Evolutionary conservation across 2,797 vertebrate genomes (phyloP).

Genomic region (Pelobates cultripes): DNA sequence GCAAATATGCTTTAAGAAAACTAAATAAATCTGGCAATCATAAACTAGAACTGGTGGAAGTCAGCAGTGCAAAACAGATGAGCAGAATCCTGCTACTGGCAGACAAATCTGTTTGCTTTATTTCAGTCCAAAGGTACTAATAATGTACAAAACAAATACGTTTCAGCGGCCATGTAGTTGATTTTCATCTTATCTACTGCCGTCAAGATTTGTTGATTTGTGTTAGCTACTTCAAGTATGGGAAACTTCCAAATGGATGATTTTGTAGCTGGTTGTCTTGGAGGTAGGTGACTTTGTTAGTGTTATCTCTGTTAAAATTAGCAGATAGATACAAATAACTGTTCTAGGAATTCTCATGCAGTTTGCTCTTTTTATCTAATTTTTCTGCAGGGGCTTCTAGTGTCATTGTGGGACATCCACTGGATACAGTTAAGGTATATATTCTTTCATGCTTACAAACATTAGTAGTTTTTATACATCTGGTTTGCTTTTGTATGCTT

Average conservation of each 20-base stretch:
- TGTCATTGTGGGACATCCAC: slow-evolving; percentile 89
- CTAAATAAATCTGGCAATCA: slow-evolving; percentile 13
- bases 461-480: too few species aligned
- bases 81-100: slow-evolving; percentile 21
- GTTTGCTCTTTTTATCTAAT: slow-evolving; percentile 38
- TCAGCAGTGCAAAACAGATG: slow-evolving; percentile 22
- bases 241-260: slow-evolving; percentile 80
- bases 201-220: neutral
- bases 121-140: slow-evolving; percentile 43
- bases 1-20: neutral
- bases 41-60: slow-evolving; percentile 14
- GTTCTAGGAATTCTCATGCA: neutral
- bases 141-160: slow-evolving; percentile 17
- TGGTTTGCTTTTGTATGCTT: too few species aligned
- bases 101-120: slow-evolving; percentile 35
- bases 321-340: neutral
- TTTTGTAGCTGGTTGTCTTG: slow-evolving; percentile 89
- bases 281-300: slow-evolving; percentile 77
- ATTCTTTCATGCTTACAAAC: neutral
- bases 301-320: neutral
- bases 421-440: slow-evolving; percentile 94
- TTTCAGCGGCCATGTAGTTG: slow-evolving; percentile 26
- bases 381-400: slow-evolving; percentile 83
- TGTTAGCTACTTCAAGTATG: slow-evolving; percentile 62
- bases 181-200: slow-evolving; percentile 13